Percentiles rank a stretch among this genome's conserved stretches.
Conservation (phyloP, 2,113 vertebrate genomes). For the Poeciliopsis occidentalis region DNA sequence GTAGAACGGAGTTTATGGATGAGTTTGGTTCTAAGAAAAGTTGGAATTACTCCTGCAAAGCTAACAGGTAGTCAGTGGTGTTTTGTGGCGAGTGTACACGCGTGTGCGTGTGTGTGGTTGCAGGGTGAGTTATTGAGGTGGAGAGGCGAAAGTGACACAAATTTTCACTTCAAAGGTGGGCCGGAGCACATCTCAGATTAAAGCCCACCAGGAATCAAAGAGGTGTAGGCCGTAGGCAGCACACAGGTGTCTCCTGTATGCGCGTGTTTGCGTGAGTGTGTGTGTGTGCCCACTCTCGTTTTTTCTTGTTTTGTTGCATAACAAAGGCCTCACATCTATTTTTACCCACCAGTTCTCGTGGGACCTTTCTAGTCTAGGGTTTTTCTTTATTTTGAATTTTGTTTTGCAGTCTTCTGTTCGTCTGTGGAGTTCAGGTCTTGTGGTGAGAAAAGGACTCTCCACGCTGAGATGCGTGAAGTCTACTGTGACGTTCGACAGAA, state of each 20-base stretch:
- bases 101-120: slow-evolving; percentile 2
- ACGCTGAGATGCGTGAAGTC: not conserved
- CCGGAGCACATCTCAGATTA: slow-evolving; percentile 77
- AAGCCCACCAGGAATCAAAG: slow-evolving; percentile 82
- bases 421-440: not conserved
- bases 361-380: slow-evolving; percentile 17
- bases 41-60: slow-evolving; percentile 27
- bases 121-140: slow-evolving; percentile 3
- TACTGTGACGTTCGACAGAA: not conserved
- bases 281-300: not conserved
- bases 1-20: slow-evolving; percentile 30
- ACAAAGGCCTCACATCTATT: slow-evolving; percentile 29
- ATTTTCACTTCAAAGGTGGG: slow-evolving; percentile 82
- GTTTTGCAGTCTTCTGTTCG: not conserved
- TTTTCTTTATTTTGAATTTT: not conserved
- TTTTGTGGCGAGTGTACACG: slow-evolving; percentile 14
- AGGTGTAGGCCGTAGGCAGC: slow-evolving; percentile 68
- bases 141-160: slow-evolving; percentile 52
- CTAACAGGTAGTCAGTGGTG: slow-evolving; percentile 51
- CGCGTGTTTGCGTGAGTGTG: slow-evolving; percentile 1
- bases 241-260: slow-evolving; percentile 62
- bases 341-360: slow-evolving; percentile 24
- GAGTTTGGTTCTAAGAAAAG: slow-evolving; percentile 16
- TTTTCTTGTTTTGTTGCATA: slow-evolving; percentile 21
- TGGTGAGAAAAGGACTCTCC: not conserved